Percentiles rank a stretch among this genome's conserved stretches.
Conservation (phyloP, 1,140 invertebrate genomes). For the Campodea augens region DNA sequence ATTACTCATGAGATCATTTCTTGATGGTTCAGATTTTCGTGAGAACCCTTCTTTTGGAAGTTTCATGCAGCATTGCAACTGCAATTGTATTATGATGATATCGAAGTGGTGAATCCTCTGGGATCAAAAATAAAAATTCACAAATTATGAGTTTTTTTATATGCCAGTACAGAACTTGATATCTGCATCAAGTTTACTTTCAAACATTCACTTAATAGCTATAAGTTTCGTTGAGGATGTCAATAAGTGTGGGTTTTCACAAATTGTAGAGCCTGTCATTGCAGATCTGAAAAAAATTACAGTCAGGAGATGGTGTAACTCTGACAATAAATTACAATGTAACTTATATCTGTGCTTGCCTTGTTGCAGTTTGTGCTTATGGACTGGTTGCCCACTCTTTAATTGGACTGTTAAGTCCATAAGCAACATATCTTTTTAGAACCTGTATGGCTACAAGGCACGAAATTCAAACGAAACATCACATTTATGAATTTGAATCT, state of each 20-base stretch:
- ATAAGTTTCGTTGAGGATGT: not conserved
- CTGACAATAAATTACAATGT: not conserved
- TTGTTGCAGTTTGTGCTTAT: not conserved
- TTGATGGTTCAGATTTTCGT: too few species aligned
- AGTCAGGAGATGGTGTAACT: not conserved
- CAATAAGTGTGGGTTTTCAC: not conserved
- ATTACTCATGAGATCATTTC: too few species aligned
- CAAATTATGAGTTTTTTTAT: not conserved
- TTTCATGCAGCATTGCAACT: too few species aligned
- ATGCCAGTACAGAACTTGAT: not conserved
- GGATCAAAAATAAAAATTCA: not conserved
- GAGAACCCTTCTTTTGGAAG: too few species aligned
- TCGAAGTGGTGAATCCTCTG: not conserved
- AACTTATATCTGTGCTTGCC: not conserved
- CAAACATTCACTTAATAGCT: not conserved
- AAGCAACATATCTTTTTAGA: not conserved
- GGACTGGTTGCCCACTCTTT: not conserved
- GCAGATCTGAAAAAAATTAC: not conserved
- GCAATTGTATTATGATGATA: not conserved
- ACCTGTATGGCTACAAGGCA: not conserved
- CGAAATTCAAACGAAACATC: not conserved
- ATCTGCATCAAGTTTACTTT: not conserved
- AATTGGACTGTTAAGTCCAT: not conserved
- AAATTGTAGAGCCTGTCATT: not conserved
- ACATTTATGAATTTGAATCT: not conserved